Evolutionary conservation across 2,113 vertebrate genomes (phyloP).

Genomic region (Chloroceryle aenea): DNA sequence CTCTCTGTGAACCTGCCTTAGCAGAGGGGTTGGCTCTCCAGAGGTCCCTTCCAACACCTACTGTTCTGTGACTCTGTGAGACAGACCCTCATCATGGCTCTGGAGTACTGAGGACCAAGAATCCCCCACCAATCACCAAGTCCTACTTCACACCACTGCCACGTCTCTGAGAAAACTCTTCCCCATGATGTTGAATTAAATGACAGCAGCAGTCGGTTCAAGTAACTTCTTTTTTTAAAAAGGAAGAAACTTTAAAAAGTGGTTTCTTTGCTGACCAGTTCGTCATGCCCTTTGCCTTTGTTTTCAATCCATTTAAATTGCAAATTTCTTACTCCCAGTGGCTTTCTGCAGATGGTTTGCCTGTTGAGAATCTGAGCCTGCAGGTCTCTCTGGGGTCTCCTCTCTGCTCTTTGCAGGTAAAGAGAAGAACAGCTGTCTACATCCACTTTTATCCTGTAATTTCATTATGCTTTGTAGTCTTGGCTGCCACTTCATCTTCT

Average conservation of each 20-base stretch:
- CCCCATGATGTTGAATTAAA: not conserved
- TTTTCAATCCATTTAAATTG: conserved; percentile 20
- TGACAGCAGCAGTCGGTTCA: not conserved
- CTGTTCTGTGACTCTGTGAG: not conserved
- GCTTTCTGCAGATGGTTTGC: not conserved
- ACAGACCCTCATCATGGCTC: not conserved
- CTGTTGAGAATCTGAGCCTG: not conserved
- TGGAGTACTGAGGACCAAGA: not conserved
- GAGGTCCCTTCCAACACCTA: too few relatives aligned
- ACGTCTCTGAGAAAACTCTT: not conserved
- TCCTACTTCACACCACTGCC: not conserved
- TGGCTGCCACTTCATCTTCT: not conserved
- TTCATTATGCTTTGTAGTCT: not conserved
- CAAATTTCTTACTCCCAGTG: not conserved
- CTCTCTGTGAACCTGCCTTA: too few relatives aligned
- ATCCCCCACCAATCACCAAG: not conserved
- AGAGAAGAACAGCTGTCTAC: not conserved
- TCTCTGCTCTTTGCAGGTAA: not conserved
- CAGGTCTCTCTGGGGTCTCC: not conserved
- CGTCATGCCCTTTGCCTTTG: not conserved
- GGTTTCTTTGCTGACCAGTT: not conserved
- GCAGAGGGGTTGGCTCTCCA: too few relatives aligned
- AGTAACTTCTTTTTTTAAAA: not conserved
- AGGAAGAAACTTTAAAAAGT: not conserved
- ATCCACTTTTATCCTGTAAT: not conserved